A percentile compares a stretch with the other conserved stretches of the same genome.
phyloP scores from a whole-genome alignment of 2,888 invertebrate genomes.

The Dryomyza anilis region DNA sequence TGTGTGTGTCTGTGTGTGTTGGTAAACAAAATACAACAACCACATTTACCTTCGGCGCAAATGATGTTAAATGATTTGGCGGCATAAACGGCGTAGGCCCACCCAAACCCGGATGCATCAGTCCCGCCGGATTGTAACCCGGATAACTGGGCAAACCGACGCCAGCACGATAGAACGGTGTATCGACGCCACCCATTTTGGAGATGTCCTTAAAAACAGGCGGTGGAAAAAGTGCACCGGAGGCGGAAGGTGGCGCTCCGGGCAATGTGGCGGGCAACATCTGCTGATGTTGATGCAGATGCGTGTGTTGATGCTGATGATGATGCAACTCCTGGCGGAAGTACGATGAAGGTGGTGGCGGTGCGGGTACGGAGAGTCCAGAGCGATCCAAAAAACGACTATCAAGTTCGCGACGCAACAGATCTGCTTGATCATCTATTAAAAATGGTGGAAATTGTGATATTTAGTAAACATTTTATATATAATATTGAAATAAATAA shows the following conservation, averaged over 20 bases:
- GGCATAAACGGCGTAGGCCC: conserved; percentile 87
- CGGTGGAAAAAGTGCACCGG: conserved; percentile 65
- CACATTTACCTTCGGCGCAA: conserved; percentile 87
- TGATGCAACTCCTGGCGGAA: conserved; percentile 88
- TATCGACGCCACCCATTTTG: conserved; percentile 79
- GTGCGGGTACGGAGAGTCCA: conserved; percentile 66
- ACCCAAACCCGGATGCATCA: conserved; percentile 78
- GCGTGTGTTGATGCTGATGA: conserved; percentile 91
- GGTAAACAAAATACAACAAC: no score
- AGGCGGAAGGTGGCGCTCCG: conserved; percentile 65
- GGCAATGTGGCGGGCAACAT: conserved; percentile 68
- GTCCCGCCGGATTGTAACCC: conserved; percentile 72
- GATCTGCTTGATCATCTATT: conserved; percentile 75
- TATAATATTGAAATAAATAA: no score
- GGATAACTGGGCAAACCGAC: conserved; percentile 80
- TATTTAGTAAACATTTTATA: not conserved
- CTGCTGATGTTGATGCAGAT: conserved; percentile 87
- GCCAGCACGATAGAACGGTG: conserved; percentile 75
- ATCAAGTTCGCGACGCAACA: conserved; percentile 87
- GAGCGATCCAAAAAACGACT: conserved; percentile 88
- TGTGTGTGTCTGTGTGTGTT: no score
- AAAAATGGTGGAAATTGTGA: not conserved
- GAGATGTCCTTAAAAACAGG: conserved; percentile 87
- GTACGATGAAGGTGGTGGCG: conserved; percentile 66
- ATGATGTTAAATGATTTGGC: conserved; percentile 83